A percentile compares a stretch with the other conserved stretches of the same genome.
Evolutionary conservation across 2,888 invertebrate genomes (phyloP).

Genomic region (Cenopis cana): DNA sequence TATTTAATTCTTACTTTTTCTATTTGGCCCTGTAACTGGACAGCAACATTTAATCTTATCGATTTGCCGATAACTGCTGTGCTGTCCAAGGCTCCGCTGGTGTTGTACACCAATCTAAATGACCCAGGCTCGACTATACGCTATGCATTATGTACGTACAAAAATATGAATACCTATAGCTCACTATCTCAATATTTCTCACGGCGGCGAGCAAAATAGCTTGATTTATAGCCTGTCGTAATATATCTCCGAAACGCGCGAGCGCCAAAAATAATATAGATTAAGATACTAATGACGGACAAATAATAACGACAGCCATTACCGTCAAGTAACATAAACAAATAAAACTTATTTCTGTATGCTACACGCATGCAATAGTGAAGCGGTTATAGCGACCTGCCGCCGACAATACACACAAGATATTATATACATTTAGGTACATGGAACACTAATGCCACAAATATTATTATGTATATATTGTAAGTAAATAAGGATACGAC

Average conservation of each 20-base stretch:
- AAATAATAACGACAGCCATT: slow-evolving; percentile 72
- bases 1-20: slow-evolving; percentile 45
- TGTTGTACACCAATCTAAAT: slow-evolving; percentile 8
- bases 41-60: slow-evolving; percentile 58
- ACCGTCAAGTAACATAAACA: slow-evolving; percentile 78
- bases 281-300: slow-evolving; percentile 62
- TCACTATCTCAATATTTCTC: slow-evolving; percentile 31
- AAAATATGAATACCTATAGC: slow-evolving; percentile 41
- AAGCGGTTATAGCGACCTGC: slow-evolving; percentile 75
- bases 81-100: slow-evolving; percentile 49
- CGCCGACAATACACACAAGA: slow-evolving; percentile 71
- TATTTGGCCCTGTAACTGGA: slow-evolving; percentile 50
- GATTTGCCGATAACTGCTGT: slow-evolving; percentile 53
- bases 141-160: slow-evolving; percentile 30
- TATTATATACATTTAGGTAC: slow-evolving; percentile 71
- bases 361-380: slow-evolving; percentile 81
- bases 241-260: slow-evolving; percentile 62
- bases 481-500: slow-evolving; percentile 78
- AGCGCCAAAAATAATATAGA: slow-evolving; percentile 70
- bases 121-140: slow-evolving; percentile 22
- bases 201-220: slow-evolving; percentile 21
- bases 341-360: slow-evolving; percentile 75
- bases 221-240: slow-evolving; percentile 50
- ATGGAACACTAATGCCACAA: slow-evolving; percentile 77
- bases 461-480: slow-evolving; percentile 72